Conservation (phyloP, 2,888 invertebrate species). For the Eupithecia subumbrata region DNA sequence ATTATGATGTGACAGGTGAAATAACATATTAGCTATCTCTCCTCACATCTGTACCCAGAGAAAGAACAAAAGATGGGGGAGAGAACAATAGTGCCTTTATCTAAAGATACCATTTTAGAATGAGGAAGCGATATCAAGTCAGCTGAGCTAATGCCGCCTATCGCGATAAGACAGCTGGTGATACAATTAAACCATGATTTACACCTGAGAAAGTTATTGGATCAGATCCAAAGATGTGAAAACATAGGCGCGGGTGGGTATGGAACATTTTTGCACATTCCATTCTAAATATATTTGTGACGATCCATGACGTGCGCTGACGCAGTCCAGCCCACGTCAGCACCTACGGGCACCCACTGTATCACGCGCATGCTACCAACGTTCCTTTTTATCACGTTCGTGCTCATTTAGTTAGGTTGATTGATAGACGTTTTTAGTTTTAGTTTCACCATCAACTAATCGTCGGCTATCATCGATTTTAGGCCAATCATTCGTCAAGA, state of each 20-base stretch:
- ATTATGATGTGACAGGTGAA: not conserved
- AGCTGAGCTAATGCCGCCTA: constrained; percentile 32
- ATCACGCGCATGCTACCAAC: constrained; percentile 62
- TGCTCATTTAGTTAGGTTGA: constrained; percentile 36
- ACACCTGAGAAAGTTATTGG: constrained; percentile 60
- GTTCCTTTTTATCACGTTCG: constrained; percentile 34
- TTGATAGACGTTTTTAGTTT: constrained; percentile 37
- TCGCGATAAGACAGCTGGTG: constrained; percentile 35
- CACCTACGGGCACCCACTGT: constrained; percentile 55
- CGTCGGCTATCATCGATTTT: constrained; percentile 29
- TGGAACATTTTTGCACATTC: constrained; percentile 70
- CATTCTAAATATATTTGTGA: constrained; percentile 78
- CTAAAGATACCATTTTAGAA: constrained; percentile 22
- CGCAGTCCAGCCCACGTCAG: constrained; percentile 71
- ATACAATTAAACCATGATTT: constrained; percentile 32
- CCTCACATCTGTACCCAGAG: not conserved
- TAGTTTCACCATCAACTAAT: constrained; percentile 32
- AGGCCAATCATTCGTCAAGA: constrained; percentile 25
- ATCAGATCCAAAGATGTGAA: constrained; percentile 69
- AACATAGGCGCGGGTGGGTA: constrained; percentile 60
- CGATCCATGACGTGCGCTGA: constrained; percentile 73
- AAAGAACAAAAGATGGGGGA: constrained; percentile 1
- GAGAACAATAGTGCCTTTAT: constrained; percentile 22
- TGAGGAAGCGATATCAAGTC: constrained; percentile 33
- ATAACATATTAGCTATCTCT: not conserved